Conservation (phyloP, 2,797 vertebrate genomes). For the Lacerta bilineata region DNA sequence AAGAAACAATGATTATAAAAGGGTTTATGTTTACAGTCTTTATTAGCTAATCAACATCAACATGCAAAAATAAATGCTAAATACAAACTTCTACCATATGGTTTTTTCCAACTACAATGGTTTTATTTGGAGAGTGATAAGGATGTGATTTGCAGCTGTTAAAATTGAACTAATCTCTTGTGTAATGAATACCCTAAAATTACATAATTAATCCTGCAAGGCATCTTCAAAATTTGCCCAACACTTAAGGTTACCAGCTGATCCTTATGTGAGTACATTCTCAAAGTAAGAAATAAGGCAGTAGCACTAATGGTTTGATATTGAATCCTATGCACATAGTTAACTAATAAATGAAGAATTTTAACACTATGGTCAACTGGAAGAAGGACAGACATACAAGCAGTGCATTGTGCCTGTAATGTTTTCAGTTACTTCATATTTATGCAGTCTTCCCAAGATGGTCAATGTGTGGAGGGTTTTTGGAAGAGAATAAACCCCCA, state of each 20-base stretch:
- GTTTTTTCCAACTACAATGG: conserved; percentile 77
- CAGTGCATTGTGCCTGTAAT: conserved; percentile 66
- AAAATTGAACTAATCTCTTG: conserved; percentile 77
- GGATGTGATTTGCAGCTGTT: conserved; percentile 72
- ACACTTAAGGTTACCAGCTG: conserved; percentile 78
- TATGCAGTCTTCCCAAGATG: conserved; percentile 71
- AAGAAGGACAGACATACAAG: conserved; percentile 74
- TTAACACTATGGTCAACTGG: conserved; percentile 76
- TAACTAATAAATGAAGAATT: conserved; percentile 79
- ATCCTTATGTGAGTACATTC: conserved; percentile 82
- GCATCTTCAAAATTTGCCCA: conserved; percentile 79
- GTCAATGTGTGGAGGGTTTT: conserved; percentile 28
- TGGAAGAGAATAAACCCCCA: conserved; percentile 55
- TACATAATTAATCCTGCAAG: conserved; percentile 78
- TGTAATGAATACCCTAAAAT: conserved; percentile 76
- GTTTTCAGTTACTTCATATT: conserved; percentile 64
- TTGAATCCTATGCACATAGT: conserved; percentile 79
- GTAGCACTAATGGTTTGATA: conserved; percentile 81
- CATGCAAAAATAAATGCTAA: conserved; percentile 92
- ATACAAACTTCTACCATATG: conserved; percentile 87
- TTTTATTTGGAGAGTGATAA: conserved; percentile 72
- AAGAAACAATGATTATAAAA: conserved; percentile 82
- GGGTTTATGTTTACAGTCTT: conserved; percentile 89
- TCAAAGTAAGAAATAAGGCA: conserved; percentile 86
- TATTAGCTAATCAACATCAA: conserved; percentile 93